phyloP scores from a whole-genome alignment of 2,888 invertebrate species.

The Molanna angustata region DNA sequence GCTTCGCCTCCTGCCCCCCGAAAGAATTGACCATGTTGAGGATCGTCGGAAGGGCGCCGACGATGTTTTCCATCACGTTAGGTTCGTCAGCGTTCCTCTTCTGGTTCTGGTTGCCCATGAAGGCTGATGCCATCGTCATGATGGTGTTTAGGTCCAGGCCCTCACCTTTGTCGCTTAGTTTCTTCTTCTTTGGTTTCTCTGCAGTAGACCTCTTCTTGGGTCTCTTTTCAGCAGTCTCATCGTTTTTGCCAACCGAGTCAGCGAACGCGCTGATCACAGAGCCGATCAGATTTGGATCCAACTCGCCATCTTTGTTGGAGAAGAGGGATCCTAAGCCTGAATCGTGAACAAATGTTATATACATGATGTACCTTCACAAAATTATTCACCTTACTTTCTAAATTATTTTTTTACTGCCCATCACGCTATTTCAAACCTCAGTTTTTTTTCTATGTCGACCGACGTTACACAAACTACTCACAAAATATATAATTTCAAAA shows the following conservation, averaged over 20 bases:
- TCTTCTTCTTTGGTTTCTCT: constrained; percentile 14
- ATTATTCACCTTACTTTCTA: too few species aligned
- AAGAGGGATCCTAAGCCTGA: constrained; percentile 54
- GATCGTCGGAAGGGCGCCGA: constrained; percentile 65
- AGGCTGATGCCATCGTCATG: constrained; percentile 54
- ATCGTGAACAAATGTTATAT: too few species aligned
- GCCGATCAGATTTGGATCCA: constrained; percentile 55
- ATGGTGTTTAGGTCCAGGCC: constrained; percentile 53
- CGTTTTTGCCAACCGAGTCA: constrained; percentile 27
- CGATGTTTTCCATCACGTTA: constrained; percentile 38
- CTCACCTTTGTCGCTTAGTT: constrained; percentile 13
- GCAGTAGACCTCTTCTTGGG: constrained; percentile 38
- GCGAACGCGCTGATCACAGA: constrained; percentile 51
- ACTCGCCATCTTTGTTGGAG: constrained; percentile 57
- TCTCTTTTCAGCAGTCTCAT: constrained; percentile 36
- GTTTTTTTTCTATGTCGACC: too few species aligned
- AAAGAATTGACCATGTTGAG: constrained; percentile 63
- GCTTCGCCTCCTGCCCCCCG: constrained; percentile 59
- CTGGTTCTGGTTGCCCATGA: constrained; percentile 48
- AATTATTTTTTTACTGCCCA: too few species aligned
- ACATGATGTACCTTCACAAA: too few species aligned
- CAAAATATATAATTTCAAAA: too few species aligned
- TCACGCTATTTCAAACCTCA: too few species aligned
- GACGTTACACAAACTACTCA: too few species aligned
- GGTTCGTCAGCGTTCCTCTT: constrained; percentile 36